These are phyloP conservation scores for Rhyzopertha dominica DNA, from an alignment of 1,140 invertebrate genomes.

Conservation along the genomic window DNA sequence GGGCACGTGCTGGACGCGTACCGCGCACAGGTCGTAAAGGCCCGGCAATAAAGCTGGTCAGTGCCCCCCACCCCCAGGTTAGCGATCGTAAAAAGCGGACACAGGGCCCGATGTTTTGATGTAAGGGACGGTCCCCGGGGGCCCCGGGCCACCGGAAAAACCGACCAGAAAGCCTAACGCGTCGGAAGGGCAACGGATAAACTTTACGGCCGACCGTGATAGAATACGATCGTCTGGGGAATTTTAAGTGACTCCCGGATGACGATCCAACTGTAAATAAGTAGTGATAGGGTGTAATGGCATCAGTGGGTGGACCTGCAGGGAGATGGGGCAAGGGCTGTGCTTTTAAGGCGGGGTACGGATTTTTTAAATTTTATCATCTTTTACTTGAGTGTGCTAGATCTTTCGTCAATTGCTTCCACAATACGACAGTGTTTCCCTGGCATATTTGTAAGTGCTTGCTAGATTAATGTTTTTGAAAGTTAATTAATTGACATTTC, in stretches of 20 bases:
- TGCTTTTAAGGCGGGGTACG: no score
- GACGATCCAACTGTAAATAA: no score
- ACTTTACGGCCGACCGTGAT: constrained; percentile 28
- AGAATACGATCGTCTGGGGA: constrained; percentile 29
- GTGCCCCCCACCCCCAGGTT: constrained; percentile 25
- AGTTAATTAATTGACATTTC: no score
- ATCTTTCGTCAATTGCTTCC: no score
- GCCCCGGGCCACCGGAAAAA: constrained; percentile 20
- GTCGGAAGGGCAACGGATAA: constrained; percentile 21
- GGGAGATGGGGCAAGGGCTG: no score
- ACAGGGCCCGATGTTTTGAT: constrained; percentile 28
- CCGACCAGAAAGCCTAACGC: constrained; percentile 24
- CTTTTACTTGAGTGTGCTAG: no score
- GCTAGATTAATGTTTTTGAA: no score
- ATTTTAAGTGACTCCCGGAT: constrained; percentile 34
- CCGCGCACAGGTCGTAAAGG: constrained; percentile 27
- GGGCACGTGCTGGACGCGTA: not conserved
- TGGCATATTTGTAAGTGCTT: no score
- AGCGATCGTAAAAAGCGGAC: constrained; percentile 24
- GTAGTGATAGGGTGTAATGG: no score
- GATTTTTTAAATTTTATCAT: no score
- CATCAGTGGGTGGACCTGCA: no score
- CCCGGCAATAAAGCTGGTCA: constrained; percentile 23
- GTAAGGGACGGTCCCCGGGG: constrained; percentile 20
- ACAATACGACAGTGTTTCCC: no score